Conservation (phyloP, 2,888 invertebrate genomes). For the Drosophila ezoana region DNA sequence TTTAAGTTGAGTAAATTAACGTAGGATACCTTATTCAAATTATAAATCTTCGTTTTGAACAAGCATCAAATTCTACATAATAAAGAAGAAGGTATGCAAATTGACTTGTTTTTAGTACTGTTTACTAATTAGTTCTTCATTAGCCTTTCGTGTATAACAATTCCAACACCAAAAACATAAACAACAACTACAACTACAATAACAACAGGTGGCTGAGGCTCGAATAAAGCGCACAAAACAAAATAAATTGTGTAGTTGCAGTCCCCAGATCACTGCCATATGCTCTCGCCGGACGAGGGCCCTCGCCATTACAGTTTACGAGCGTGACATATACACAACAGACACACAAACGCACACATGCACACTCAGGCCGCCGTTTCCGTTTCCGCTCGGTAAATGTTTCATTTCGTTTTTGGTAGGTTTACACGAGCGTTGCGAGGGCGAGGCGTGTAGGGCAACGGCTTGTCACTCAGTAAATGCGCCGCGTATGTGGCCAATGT, state of each 20-base stretch:
- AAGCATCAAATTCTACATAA: too few relatives aligned
- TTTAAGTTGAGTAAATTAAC: too few relatives aligned
- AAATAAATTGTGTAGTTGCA: slow-evolving; percentile 46
- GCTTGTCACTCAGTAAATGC: slow-evolving; percentile 72
- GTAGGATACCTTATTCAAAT: too few relatives aligned
- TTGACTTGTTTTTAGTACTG: slow-evolving; percentile 19
- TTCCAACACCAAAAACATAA: slow-evolving; percentile 3
- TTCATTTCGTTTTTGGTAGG: slow-evolving; percentile 65
- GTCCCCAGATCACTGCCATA: slow-evolving; percentile 15
- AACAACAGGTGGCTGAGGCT: slow-evolving; percentile 58
- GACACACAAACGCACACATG: slow-evolving; percentile 11
- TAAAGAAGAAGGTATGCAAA: background rate
- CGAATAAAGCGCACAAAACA: slow-evolving; percentile 16
- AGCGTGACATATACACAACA: slow-evolving; percentile 39
- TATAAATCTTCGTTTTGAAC: too few relatives aligned
- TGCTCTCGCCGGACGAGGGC: slow-evolving; percentile 32
- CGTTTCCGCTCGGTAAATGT: slow-evolving; percentile 78
- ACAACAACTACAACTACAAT: slow-evolving; percentile 11
- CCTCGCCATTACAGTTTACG: slow-evolving; percentile 62
- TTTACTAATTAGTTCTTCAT: slow-evolving; percentile 39
- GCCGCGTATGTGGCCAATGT: slow-evolving; percentile 67
- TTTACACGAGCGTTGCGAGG: background rate
- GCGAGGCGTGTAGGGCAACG: slow-evolving; percentile 5
- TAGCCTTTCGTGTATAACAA: slow-evolving; percentile 41
- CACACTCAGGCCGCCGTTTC: slow-evolving; percentile 59